Evolutionary conservation across 2,888 invertebrate genomes (phyloP), one percentile per base, ranked within the genome.

Genomic region (Lycaena phlaeas): DNA sequence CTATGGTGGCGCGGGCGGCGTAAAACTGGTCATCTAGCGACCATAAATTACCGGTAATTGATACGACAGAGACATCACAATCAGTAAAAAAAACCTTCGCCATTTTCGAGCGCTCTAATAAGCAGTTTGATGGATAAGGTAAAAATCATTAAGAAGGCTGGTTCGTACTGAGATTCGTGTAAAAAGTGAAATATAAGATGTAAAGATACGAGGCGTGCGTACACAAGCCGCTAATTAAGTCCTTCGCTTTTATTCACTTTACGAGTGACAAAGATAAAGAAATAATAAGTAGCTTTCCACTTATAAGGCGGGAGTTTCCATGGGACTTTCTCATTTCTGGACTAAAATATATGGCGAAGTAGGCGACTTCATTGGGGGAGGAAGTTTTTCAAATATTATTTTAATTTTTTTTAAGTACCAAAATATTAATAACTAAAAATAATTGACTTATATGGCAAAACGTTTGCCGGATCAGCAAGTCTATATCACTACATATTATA

Each of bases 121-220:
- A 48, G 51, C 46, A 26, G 15, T 11, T 14, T 18, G 43, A 41
- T 45, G 27, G 43, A 50, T 50, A 54, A 48, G 51, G 50, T 30
- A 36, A 46, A 49, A 47, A 50, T 52, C 49, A 53, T 53, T 53
- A 53, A 45, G 43, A 40, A 29, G 46, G 34, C 48, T 45, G 45
- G 50, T 50, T 45, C 7, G 31, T 45, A 38, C 47, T 36, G 45
- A 48, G 41, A 47, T 42, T 38, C 40, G 45, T 29, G 50, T 45
- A 52, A 50, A 50, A 52, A 52, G 30, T 42, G 36, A 38, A 43
- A 17, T 44, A 40, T 22, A 40, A 44, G 43, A 50, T 43, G 48
- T 44, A 46, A 46, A 46, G 40, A 34, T 41, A 53, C 49, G 43
- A 43, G 15, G 46, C 43, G 59, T 59, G 56, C 57, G 61, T 61